Evolutionary conservation across 2,888 invertebrate genomes (phyloP), one percentile per base, ranked within the genome.

Genomic region (Nemotelus nigrinus): DNA sequence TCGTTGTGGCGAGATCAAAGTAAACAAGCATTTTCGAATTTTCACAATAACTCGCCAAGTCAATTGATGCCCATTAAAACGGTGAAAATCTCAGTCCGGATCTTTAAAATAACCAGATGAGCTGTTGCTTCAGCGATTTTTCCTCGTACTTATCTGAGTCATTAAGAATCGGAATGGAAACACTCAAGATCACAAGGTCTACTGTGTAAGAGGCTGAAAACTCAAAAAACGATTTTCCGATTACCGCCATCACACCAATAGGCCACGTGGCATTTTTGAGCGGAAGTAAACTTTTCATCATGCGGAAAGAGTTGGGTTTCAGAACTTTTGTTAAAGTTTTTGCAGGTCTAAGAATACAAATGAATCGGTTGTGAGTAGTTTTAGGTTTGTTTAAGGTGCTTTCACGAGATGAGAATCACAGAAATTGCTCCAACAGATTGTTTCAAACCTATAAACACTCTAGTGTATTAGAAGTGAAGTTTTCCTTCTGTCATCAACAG

Each of bases 1-100:
- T 25, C 25, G 25, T 25, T 44, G 47, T 57, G 48, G 47, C 47
- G n/a, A 72, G 72, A 72, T 72, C 72, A 72, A 72, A 72, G 58
- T 1, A 48, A 43, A 70, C 60, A 39, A 63, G 74, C 50, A 64
- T 65, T 76, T 45, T 65, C 53, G 76, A 64, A 47, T 76, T 76
- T 76, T 76, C 76, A 76, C 76, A 76, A 76, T 76, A 76, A 76
- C 76, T 76, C 76, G 76, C 76, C 76, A 64, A 25, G 57, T 44
- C 60, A 39, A 74, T 63, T 48, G 48, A 48, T 48, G 48, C 43
- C 25, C 74, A 74, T 63, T 74, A 74, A 63, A 60, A 3, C 72
- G 6, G 45, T 72, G 47, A 72, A 70, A 70, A 70, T 70, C 53
- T 70, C 55, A 41, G 70, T 10, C 53, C 44, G 53, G 70, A 55